These are phyloP conservation scores for Scaeva pyrastri DNA, from an alignment of 2,888 invertebrate genomes.

Conservation along the genomic window DNA sequence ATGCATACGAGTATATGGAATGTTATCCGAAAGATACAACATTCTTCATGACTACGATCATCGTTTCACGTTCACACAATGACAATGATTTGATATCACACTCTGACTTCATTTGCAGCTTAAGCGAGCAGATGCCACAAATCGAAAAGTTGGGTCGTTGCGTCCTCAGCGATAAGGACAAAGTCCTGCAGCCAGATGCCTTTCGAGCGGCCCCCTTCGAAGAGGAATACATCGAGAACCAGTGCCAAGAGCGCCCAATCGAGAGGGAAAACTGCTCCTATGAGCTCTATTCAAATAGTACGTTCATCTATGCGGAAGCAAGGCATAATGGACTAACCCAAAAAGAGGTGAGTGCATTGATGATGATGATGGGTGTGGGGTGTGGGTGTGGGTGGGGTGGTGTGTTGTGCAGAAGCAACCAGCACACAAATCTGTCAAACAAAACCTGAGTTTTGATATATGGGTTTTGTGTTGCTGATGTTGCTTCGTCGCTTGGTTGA, in stretches of 20 bases:
- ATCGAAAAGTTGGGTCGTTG: slow-evolving; percentile 86
- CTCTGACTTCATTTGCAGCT: slow-evolving; percentile 54
- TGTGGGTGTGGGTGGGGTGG: neutral
- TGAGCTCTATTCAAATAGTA: slow-evolving; percentile 90
- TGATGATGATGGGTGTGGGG: neutral
- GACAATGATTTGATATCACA: slow-evolving; percentile 51
- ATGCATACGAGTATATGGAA: slow-evolving; percentile 64
- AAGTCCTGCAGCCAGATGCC: slow-evolving; percentile 90
- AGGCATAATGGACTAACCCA: slow-evolving; percentile 82
- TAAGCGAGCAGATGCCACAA: slow-evolving; percentile 57
- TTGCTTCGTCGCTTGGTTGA: too few relatives aligned
- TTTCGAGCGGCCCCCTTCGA: slow-evolving; percentile 90
- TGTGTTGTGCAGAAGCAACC: slow-evolving; percentile 23
- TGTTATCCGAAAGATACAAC: slow-evolving; percentile 43
- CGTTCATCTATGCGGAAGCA: slow-evolving; percentile 86
- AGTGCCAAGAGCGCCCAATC: slow-evolving; percentile 87
- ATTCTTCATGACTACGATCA: slow-evolving; percentile 60
- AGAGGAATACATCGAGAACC: slow-evolving; percentile 93
- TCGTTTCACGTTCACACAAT: slow-evolving; percentile 19
- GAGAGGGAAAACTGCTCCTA: slow-evolving; percentile 88
- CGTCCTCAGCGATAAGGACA: slow-evolving; percentile 89
- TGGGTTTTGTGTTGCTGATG: slow-evolving; percentile 41
- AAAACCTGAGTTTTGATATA: slow-evolving; percentile 63
- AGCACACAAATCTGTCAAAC: slow-evolving; percentile 47
- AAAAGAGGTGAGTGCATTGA: slow-evolving; percentile 81